These are phyloP conservation scores for Limnephilus marmoratus DNA, from an alignment of 2,888 invertebrate species.

Conservation along the genomic window DNA sequence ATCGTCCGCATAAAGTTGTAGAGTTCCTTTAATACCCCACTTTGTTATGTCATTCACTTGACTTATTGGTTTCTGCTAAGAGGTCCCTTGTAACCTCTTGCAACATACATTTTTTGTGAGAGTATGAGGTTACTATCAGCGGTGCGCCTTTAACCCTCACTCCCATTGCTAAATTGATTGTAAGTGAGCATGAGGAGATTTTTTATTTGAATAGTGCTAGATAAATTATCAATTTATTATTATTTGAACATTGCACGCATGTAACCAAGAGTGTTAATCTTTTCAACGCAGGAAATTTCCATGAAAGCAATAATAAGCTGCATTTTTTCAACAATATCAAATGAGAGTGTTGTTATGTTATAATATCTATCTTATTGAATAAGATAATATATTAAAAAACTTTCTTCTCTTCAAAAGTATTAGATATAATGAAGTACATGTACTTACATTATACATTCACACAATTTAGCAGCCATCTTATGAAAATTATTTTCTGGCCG, in stretches of 20 bases:
- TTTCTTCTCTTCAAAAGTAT: not conserved
- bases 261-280: too few relatives aligned
- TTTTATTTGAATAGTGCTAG: too few relatives aligned
- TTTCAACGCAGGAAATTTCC: too few relatives aligned
- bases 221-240: too few relatives aligned
- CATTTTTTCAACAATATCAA: not conserved
- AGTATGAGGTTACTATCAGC: not conserved
- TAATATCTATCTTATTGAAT: not conserved
- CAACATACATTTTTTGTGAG: not conserved
- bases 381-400: not conserved
- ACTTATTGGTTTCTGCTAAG: not conserved
- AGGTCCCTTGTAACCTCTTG: not conserved
- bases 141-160: not conserved
- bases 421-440: not conserved
- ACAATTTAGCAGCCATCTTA: not conserved
- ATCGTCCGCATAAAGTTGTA: too few relatives aligned
- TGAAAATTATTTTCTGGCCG: not conserved
- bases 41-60: too few relatives aligned
- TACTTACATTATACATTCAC: not conserved
- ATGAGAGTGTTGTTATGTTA: not conserved
- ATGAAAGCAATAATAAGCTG: too few relatives aligned
- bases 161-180: not conserved
- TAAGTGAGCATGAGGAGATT: not conserved
- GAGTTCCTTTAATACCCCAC: too few relatives aligned
- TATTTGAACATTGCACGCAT: too few relatives aligned